Evolutionary conservation across 2,888 invertebrate genomes (phyloP), one percentile per base, ranked within the genome.

Genomic region (Hirtodrosophila trivittata): DNA sequence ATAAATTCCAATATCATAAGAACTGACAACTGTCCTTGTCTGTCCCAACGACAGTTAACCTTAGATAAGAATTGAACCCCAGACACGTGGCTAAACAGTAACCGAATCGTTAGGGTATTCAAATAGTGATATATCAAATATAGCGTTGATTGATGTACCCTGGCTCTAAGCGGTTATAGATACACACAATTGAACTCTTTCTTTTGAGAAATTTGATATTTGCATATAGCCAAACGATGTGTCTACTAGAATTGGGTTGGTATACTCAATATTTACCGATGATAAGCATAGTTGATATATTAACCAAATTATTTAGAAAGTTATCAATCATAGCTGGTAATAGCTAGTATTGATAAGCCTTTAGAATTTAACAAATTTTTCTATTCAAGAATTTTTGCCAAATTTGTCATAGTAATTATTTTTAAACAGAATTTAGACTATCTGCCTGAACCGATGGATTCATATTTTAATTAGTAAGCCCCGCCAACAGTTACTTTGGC

Each of bases 1-100:
- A 76, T 58, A 83, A 83, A 76, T 77, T 58, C 70, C 66, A 70
- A 82, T 63, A 75, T 62, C 70, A 41, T 60, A 25, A 37, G 12
- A 65, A 54, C 33, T 63, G 82, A 58, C 71, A 54, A 54, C 52
- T 73, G 83, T 57, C 77, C 77, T 76, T 73, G 77, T 60, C 58
- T 37, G 37, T 1, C 8, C 42, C 33, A 26, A 47, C 47, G 75
- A 51, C 42, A 50, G 51, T 69, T 69, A 55, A 78, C 76, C 83
- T 56, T 56, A 65, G 76, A 77, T 82, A 78, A 67, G 55, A 65
- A 41, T 3, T 55, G 43, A 39, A 30, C 32, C 32, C 39, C 28
- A 12, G 62, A 14, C 76, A 73, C 76, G 76, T 73, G 76, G 56
- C 66, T 16, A 7, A 30, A 21, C 14, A 9, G 12, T 33, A 47